Evolutionary conservation across 2,797 vertebrate species (phyloP), one percentile per base, ranked within the genome.

Genomic region (Ibycter americanus): DNA sequence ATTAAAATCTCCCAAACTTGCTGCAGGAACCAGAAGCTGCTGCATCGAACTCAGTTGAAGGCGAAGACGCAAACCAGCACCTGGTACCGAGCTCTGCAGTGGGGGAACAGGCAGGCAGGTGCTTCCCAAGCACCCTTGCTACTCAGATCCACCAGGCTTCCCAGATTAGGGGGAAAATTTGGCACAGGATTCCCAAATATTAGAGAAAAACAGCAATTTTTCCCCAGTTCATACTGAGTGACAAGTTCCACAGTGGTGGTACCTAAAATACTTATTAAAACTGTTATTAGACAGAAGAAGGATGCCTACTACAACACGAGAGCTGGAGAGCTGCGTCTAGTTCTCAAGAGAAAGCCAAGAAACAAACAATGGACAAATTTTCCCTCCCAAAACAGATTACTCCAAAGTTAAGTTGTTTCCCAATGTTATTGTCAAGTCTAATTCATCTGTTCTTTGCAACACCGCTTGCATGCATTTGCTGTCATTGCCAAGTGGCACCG

Each of bases 291-390:
- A 52, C 63, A 82, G 17, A 31, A 68, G 83, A 83, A 91, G 49
- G n/a, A 47, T 31, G 38, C 34, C 72, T 83, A 65, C 49, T 90
- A 82, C 65, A 46, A 89, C 87, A 79, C 1, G 0, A 83, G 65
- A 91, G 42, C 77, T 94, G 70, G 62, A 89, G 87, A 90, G 51
- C 58, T 79, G 23, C 22, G 76, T 65, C 76, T 93, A 68, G 34
- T 82, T 95, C 91, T 47, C 72, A 88, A 91, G 61, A 76, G 52
- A 91, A 68, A 86, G 63, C 40, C 82, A 87, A 58, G 55, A 81
- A 91, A 20, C 31, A 93, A 91, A 82, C 56, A 86, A 70, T n/a
- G 25, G 58, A 74, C 83, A 80, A 58, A 55, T 58, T 88, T 88
- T 62, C 82, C 74, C 38, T 72, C 42, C 58, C 38, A 8, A 65